Evolutionary conservation across 1,140 invertebrate species (phyloP).

Genomic region (Drosophila serrata): DNA sequence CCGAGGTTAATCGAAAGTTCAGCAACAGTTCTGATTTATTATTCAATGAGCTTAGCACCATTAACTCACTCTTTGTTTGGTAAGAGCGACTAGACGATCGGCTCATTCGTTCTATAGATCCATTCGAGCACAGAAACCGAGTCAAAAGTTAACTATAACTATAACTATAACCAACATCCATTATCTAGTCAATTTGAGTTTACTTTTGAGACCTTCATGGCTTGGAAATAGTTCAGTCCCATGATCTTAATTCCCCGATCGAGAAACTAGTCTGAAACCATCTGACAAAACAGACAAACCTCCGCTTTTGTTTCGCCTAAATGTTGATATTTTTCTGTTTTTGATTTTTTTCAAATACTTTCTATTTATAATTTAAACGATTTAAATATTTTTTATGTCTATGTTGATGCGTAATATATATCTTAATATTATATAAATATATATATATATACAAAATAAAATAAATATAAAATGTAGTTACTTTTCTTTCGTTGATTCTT

Average conservation of each 20-base stretch:
- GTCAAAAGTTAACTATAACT: constrained; percentile 46
- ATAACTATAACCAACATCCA: constrained; percentile 45
- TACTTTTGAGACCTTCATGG: constrained; percentile 41
- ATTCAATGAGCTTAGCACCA: constrained; percentile 24
- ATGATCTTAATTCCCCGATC: constrained; percentile 23
- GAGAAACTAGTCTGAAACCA: constrained; percentile 23
- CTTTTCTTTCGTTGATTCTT: constrained; percentile 42
- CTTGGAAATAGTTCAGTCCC: constrained; percentile 19
- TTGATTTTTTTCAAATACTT: constrained; percentile 40
- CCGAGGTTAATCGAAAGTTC: constrained; percentile 26
- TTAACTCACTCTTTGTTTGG: constrained; percentile 7
- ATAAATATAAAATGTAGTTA: constrained; percentile 67
- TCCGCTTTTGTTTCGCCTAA: constrained; percentile 35
- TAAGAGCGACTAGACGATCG: constrained; percentile 22
- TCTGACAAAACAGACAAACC: constrained; percentile 40
- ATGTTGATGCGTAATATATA: constrained; percentile 63
- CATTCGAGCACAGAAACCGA: constrained; percentile 22
- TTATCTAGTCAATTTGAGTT: constrained; percentile 70
- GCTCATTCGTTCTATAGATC: constrained; percentile 3
- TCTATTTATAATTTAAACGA: constrained; percentile 57
- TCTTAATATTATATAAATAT: constrained; percentile 62
- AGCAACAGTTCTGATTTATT: constrained; percentile 11
- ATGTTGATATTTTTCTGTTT: constrained; percentile 40
- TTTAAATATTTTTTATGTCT: constrained; percentile 66
- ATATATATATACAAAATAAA: constrained; percentile 67